Conservation (phyloP, 2,888 invertebrate genomes). For the Cryptus armator region DNA sequence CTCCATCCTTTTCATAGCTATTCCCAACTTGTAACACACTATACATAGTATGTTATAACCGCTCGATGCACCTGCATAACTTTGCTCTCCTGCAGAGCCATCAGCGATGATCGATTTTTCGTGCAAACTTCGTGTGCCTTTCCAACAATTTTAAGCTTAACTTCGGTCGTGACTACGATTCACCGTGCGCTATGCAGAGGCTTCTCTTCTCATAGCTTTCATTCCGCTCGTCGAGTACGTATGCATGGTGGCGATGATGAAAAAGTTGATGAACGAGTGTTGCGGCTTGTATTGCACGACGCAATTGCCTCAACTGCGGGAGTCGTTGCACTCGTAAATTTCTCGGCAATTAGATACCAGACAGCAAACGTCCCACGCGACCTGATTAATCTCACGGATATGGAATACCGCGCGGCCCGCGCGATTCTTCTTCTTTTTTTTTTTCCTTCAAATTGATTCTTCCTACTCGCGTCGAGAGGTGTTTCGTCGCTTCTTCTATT, state of each 20-base stretch:
- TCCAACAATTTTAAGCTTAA: constrained; percentile 16
- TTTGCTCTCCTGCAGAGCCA: constrained; percentile 13
- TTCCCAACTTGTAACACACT: constrained; percentile 29
- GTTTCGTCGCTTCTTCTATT: constrained; percentile 33
- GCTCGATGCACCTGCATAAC: constrained; percentile 37
- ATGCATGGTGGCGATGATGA: not conserved
- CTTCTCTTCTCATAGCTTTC: not conserved
- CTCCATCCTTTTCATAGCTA: constrained; percentile 29
- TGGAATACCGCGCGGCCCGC: not conserved
- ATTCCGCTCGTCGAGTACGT: not conserved
- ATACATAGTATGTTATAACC: constrained; percentile 3
- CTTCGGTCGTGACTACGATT: not conserved
- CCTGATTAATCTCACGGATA: constrained; percentile 58
- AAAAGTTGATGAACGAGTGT: not conserved
- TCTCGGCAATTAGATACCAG: constrained; percentile 65
- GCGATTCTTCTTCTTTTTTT: not conserved
- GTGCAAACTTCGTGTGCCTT: constrained; percentile 17
- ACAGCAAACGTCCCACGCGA: constrained; percentile 65
- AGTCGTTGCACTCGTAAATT: constrained; percentile 67
- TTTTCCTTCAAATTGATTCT: constrained; percentile 34
- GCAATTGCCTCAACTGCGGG: constrained; percentile 4
- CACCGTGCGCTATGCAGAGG: not conserved
- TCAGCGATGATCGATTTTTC: constrained; percentile 57
- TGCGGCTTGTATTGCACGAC: not conserved
- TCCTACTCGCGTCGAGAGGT: constrained; percentile 28